Percentiles rank a stretch among this genome's conserved stretches.
phyloP scores from a whole-genome alignment of 2,888 invertebrate genomes.

The Drosophila formosana region DNA sequence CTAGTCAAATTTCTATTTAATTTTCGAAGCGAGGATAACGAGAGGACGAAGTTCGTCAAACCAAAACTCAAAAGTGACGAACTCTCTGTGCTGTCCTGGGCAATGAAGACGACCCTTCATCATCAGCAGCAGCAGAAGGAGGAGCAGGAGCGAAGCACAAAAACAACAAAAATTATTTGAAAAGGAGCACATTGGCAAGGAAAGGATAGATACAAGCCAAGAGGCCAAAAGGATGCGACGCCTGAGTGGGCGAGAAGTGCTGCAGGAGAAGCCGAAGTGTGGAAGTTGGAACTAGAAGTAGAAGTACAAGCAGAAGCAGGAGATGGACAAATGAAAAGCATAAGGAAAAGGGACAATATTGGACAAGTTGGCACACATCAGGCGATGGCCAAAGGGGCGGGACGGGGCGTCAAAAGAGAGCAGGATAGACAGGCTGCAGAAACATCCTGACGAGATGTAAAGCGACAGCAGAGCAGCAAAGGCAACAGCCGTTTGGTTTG shows the following conservation, averaged over 20 bases:
- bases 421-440: slow-evolving; percentile 20
- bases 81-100: slow-evolving; percentile 47
- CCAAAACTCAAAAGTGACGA: slow-evolving; percentile 73
- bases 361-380: slow-evolving; percentile 72
- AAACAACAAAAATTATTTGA: slow-evolving; percentile 51
- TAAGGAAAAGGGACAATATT: slow-evolving; percentile 80
- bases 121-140: slow-evolving; percentile 18
- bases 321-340: slow-evolving; percentile 78
- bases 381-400: slow-evolving; percentile 34
- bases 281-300: slow-evolving; percentile 33
- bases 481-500: slow-evolving; percentile 74
- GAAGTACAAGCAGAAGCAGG: slow-evolving; percentile 59
- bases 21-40: slow-evolving; percentile 39
- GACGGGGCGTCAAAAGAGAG: neutral
- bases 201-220: slow-evolving; percentile 35
- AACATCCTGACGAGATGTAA: slow-evolving; percentile 71
- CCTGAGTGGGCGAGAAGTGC: slow-evolving; percentile 25
- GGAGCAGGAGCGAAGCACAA: slow-evolving; percentile 11
- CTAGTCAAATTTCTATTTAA: slow-evolving; percentile 57
- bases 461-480: slow-evolving; percentile 64
- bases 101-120: slow-evolving; percentile 46
- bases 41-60: slow-evolving; percentile 71
- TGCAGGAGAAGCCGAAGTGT: slow-evolving; percentile 16
- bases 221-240: slow-evolving; percentile 36
- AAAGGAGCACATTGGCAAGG: slow-evolving; percentile 28